Evolutionary conservation across 2,888 invertebrate genomes (phyloP).

Genomic region (Oligia latruncula): DNA sequence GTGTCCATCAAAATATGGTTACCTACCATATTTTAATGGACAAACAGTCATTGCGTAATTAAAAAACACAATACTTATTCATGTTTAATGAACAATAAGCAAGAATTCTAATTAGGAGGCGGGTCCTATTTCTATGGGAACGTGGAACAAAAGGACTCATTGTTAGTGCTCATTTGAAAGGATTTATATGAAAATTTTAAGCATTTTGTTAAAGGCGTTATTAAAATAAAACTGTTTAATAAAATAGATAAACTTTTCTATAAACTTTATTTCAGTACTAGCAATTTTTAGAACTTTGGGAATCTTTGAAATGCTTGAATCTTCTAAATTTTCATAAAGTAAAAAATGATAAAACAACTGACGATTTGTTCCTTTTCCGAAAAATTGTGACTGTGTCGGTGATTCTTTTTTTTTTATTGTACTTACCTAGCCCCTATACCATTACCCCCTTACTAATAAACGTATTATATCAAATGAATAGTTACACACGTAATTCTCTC

Average conservation of each 20-base stretch:
- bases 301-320: background rate
- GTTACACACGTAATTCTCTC: no score
- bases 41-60: conserved; percentile 11
- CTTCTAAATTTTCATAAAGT: background rate
- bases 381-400: background rate
- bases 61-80: conserved; percentile 43
- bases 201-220: conserved; percentile 50
- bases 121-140: conserved; percentile 60
- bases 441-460: no score
- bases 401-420: background rate
- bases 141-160: conserved; percentile 60
- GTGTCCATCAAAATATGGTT: conserved; percentile 7
- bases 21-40: no score
- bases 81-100: conserved; percentile 56
- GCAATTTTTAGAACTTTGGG: conserved; percentile 5
- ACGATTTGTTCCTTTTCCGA: background rate
- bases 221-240: conserved; percentile 10
- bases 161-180: conserved; percentile 64
- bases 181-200: conserved; percentile 58
- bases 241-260: conserved; percentile 31
- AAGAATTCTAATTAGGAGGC: conserved; percentile 59
- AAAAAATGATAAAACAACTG: background rate
- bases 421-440: no score
- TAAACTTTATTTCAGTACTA: conserved; percentile 1
- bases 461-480: no score